Percentiles rank a stretch among this genome's conserved stretches.
These are phyloP conservation scores for Steinernema scapterisci DNA, from an alignment of 2,888 invertebrate species.

Conservation along the genomic window DNA sequence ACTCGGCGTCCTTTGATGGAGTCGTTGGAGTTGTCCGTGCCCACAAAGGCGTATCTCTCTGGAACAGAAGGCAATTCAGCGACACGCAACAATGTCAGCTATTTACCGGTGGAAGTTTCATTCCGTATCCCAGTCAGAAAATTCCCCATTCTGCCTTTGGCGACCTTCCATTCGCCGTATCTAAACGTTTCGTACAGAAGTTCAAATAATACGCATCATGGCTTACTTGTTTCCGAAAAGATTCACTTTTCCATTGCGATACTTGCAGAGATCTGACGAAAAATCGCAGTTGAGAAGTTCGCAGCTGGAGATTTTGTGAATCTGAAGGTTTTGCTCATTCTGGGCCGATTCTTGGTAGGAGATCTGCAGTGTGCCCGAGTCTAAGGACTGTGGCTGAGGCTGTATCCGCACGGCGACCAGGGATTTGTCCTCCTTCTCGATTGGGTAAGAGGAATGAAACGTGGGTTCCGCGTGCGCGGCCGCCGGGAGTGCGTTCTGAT, in stretches of 20 bases:
- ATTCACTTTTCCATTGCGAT: constrained; percentile 43
- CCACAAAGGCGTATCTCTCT: constrained; percentile 56
- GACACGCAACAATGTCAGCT: background rate
- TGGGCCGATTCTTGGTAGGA: background rate
- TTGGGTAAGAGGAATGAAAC: constrained; percentile 1
- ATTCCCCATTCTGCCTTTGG: constrained; percentile 35
- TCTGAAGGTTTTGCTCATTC: constrained; percentile 26
- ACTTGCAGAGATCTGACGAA: constrained; percentile 47
- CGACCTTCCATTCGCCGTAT: constrained; percentile 42
- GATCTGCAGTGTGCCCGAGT: background rate
- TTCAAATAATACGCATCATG: constrained; percentile 25
- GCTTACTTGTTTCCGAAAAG: constrained; percentile 24
- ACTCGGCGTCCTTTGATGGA: constrained; percentile 42
- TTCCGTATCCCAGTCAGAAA: constrained; percentile 22
- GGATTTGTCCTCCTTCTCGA: constrained; percentile 11
- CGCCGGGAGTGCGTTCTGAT: constrained; percentile 22
- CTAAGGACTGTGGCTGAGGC: background rate
- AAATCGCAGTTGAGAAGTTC: constrained; percentile 51
- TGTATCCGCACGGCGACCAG: constrained; percentile 32
- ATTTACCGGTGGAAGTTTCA: background rate
- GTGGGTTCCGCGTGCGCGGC: background rate
- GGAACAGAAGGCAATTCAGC: background rate
- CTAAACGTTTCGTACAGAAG: constrained; percentile 35
- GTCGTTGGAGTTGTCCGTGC: constrained; percentile 43
- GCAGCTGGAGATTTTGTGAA: constrained; percentile 41